These are phyloP conservation scores for Rhinella marina DNA, from an alignment of 2,797 vertebrate genomes.

Conservation along the genomic window DNA sequence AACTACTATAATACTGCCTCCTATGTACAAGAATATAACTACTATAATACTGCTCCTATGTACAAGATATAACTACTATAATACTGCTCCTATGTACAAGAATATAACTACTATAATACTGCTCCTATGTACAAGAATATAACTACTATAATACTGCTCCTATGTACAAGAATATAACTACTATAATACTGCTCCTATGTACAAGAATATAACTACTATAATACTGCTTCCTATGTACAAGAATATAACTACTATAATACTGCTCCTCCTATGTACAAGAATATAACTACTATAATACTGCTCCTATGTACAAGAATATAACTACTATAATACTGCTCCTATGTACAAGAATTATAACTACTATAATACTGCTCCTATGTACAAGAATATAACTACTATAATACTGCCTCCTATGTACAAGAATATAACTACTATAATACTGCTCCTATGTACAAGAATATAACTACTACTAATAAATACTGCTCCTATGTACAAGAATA, in stretches of 20 bases:
- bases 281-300: too few relatives aligned
- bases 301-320: too few relatives aligned
- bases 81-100: constrained; percentile 1
- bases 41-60: constrained; percentile 13
- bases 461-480: constrained; percentile 7
- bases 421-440: constrained; percentile 18
- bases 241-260: constrained; percentile 20
- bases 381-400: constrained; percentile 15
- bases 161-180: neutral
- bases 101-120: constrained; percentile 20
- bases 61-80: constrained; percentile 8
- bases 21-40: constrained; percentile 3
- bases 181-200: neutral
- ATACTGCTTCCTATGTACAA: constrained; percentile 1
- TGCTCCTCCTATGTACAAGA: neutral
- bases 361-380: constrained; percentile 7
- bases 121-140: constrained; percentile 10
- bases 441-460: neutral
- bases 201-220: constrained; percentile 22
- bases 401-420: constrained; percentile 4
- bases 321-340: too few relatives aligned
- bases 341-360: neutral
- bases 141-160: constrained; percentile 1
- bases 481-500: neutral
- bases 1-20: neutral